Evolutionary conservation across 64 coral and sea anemone genomes (phyloP), one percentile per base, ranked within the genome.

Genomic region (Pachyseris speciosa): DNA sequence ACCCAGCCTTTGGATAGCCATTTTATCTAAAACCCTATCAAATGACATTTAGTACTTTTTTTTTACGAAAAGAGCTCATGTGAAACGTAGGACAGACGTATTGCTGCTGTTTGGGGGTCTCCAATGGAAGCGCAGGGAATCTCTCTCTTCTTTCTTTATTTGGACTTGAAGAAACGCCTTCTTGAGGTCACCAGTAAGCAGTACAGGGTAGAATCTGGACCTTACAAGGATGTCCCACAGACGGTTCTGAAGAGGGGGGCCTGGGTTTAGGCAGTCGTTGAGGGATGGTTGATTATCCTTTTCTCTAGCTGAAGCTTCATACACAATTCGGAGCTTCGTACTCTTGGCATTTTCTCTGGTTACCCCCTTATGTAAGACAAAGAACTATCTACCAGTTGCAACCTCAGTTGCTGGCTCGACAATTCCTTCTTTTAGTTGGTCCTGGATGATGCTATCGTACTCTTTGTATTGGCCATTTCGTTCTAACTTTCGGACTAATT

Each of bases 311-410:
- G 60, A 64, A 24, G 60, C 37, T 42, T 86, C 83, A 63, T 86
- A 86, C n/a, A 86, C 83, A 9, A 86, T 41, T 68, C 83, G n/a
- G 32, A 86, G 83, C 40, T 86, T 86, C 22, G 83, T 86, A 26
- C 65, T 69, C 25, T 67, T 64, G 4, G 83, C 83, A 48, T 86
- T 25, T 28, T 69, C 42, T 48, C 83, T 67, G 13, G 12, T 47
- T 7, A 86, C 83, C 22, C 16, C 61, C 66, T 86, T 86, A 20
- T 86, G 42, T 24, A 63, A 63, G n/a, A 67, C 44, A 28, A 68
- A 50, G 60, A 68, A 85, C 60, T 66, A 36, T 40, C 44, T 85
- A 45, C 60, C 83, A 19, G 10, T 30, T 15, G 64, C 52, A 15
- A 39, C 15, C 24, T 68, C 45, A 27, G 25, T n/a, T 70, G 64